Percentiles rank a stretch among this genome's conserved stretches.
Conservation (phyloP, 2,797 vertebrate genomes). For the Mus minutoides region DNA sequence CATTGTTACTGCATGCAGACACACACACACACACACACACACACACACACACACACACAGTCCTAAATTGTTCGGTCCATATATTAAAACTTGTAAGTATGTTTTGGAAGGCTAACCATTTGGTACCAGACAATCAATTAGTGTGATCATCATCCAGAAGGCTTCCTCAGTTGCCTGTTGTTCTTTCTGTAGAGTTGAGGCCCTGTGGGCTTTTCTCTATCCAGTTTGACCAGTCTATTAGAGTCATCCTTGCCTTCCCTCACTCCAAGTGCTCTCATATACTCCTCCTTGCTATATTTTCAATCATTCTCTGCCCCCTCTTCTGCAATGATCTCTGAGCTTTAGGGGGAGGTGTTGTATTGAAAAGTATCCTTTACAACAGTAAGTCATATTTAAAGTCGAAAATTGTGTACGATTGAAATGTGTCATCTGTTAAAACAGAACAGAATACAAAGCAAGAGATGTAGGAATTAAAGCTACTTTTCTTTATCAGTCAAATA, state of each 20-base stretch:
- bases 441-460: neutral
- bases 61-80: neutral
- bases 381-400: constrained; percentile 11
- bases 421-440: neutral
- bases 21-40: no score
- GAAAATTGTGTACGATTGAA: constrained; percentile 3
- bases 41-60: no score
- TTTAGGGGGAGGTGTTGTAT: no score
- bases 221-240: no score
- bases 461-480: neutral
- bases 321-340: neutral
- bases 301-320: neutral
- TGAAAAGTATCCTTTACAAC: neutral
- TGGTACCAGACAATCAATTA: neutral
- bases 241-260: neutral
- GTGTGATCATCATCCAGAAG: neutral
- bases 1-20: neutral
- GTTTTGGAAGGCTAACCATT: neutral
- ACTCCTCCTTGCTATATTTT: no score
- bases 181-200: no score
- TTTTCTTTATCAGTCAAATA: constrained; percentile 32
- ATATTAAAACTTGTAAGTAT: neutral
- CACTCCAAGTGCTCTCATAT: no score
- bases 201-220: no score
- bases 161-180: neutral